Conservation (phyloP, 2,888 invertebrate genomes). For the Heteropelma amictum region DNA sequence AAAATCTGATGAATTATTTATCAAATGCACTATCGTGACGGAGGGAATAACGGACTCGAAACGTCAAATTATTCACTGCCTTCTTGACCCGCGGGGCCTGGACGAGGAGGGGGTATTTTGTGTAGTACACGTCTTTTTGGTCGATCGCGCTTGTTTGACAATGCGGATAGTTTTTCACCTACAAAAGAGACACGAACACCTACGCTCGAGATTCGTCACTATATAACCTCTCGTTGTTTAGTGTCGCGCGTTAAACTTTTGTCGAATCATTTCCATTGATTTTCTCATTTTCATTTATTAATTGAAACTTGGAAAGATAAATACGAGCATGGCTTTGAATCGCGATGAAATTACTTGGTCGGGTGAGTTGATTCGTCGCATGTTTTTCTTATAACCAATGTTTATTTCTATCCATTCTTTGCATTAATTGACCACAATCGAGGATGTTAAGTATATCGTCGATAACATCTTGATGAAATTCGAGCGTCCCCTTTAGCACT, state of each 20-base stretch:
- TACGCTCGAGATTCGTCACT: neutral
- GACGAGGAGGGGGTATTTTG: conserved; percentile 9
- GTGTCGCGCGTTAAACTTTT: conserved; percentile 60
- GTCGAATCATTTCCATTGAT: conserved; percentile 61
- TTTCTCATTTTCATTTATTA: conserved; percentile 47
- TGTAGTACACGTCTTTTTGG: conserved; percentile 34
- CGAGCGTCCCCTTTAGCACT: too few relatives aligned
- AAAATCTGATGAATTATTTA: neutral
- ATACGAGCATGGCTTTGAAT: conserved; percentile 77
- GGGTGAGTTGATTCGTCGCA: conserved; percentile 76
- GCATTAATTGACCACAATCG: neutral
- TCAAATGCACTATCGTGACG: neutral
- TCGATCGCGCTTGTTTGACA: conserved; percentile 56
- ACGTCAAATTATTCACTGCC: conserved; percentile 46
- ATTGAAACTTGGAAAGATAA: neutral
- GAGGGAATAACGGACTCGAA: conserved; percentile 28
- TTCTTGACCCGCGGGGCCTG: conserved; percentile 54
- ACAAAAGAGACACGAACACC: too few relatives aligned
- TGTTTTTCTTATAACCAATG: neutral
- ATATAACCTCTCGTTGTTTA: conserved; percentile 58
- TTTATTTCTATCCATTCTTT: neutral
- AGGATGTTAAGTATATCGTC: neutral
- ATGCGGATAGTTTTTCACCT: too few relatives aligned
- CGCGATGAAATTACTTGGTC: conserved; percentile 81
- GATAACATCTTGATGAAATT: too few relatives aligned